Evolutionary conservation across 2,888 invertebrate species (phyloP).

Genomic region (Lobophora halterata): DNA sequence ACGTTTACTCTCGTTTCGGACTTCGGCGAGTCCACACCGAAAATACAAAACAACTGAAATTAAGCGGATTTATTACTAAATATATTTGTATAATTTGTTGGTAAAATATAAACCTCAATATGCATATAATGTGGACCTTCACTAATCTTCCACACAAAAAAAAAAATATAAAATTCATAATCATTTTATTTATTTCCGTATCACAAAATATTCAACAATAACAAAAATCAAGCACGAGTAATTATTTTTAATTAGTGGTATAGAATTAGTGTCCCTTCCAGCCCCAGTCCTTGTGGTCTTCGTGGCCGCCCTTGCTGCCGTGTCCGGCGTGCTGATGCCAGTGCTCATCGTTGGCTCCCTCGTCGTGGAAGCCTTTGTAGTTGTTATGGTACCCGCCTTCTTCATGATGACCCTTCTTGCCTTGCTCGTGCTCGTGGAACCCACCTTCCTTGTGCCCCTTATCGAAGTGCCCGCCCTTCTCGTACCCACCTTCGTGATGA

Average conservation of each 20-base stretch:
- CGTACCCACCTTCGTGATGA: slow-evolving; percentile 87
- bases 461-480: slow-evolving; percentile 90
- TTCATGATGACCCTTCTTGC: slow-evolving; percentile 88
- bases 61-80: too few relatives aligned
- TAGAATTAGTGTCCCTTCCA: slow-evolving; percentile 76
- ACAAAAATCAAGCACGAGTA: slow-evolving; percentile 41
- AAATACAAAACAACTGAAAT: too few relatives aligned
- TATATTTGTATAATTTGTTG: too few relatives aligned
- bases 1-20: too few relatives aligned
- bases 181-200: slow-evolving; percentile 33
- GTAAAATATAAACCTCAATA: too few relatives aligned
- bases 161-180: neutral
- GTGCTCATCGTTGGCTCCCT: slow-evolving; percentile 87
- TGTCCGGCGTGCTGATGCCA: slow-evolving; percentile 85
- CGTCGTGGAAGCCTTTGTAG: slow-evolving; percentile 88
- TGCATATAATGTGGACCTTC: too few relatives aligned
- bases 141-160: too few relatives aligned
- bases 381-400: slow-evolving; percentile 89
- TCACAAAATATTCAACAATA: slow-evolving; percentile 64
- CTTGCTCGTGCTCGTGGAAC: slow-evolving; percentile 88
- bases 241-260: slow-evolving; percentile 28
- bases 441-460: slow-evolving; percentile 89
- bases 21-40: too few relatives aligned
- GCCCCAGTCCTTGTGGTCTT: slow-evolving; percentile 89
- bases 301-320: slow-evolving; percentile 88